A percentile compares a stretch with the other conserved stretches of the same genome.
phyloP scores from a whole-genome alignment of 2,888 invertebrate genomes.

The Agelastica alni region DNA sequence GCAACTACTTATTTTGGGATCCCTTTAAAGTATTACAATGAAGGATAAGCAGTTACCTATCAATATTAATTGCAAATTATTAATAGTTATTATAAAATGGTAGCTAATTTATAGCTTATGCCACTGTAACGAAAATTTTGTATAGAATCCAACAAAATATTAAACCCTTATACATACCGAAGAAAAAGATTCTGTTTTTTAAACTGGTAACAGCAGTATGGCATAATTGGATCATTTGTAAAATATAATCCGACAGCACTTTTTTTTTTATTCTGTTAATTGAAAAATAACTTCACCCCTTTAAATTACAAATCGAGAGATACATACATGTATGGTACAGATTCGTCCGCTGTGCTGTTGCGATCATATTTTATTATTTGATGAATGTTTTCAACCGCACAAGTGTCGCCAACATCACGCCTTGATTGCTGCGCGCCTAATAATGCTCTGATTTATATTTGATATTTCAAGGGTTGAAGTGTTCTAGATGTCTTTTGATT shows the following conservation, averaged over 20 bases:
- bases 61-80: no score
- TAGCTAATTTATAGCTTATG: no score
- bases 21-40: no score
- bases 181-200: no score
- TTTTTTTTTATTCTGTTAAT: constrained; percentile 9
- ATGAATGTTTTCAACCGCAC: constrained; percentile 34
- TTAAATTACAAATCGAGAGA: constrained; percentile 12
- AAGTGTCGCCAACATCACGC: constrained; percentile 44
- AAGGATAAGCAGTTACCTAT: no score
- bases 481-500: constrained; percentile 40
- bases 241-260: not conserved
- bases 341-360: constrained; percentile 11
- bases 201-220: no score
- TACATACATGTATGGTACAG: constrained; percentile 12
- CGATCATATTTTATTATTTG: constrained; percentile 16
- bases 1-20: no score
- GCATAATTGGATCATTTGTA: no score
- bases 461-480: constrained; percentile 46
- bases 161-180: no score
- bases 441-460: constrained; percentile 51
- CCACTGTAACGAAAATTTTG: no score
- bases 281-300: constrained; percentile 20
- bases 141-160: no score
- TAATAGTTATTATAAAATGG: no score
- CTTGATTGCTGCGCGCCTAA: constrained; percentile 49